Evolutionary conservation across 2,113 vertebrate species (phyloP).

Genomic region (Bagarius yarrelli): DNA sequence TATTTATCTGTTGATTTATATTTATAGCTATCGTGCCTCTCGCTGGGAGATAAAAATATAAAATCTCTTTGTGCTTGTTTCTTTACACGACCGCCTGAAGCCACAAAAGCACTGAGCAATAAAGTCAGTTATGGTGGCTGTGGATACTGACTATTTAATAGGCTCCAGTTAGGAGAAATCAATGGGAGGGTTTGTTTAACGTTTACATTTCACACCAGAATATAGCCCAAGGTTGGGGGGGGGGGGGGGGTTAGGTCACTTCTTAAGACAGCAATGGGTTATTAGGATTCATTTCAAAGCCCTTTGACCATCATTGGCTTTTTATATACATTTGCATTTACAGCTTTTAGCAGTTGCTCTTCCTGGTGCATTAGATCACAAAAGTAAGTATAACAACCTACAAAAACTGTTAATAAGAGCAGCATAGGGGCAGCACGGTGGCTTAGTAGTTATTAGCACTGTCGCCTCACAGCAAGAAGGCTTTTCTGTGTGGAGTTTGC

Average conservation of each 20-base stretch:
- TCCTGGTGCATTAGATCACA: too few species aligned
- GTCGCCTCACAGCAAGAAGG: too few species aligned
- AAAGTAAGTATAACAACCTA: too few species aligned
- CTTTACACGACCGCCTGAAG: not conserved
- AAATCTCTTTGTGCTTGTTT: not conserved
- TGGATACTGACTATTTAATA: not conserved
- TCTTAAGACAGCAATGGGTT: not conserved
- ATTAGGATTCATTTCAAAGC: not conserved
- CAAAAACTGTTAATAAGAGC: too few species aligned
- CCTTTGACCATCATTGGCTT: not conserved
- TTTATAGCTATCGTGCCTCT: not conserved
- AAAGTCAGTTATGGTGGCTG: not conserved
- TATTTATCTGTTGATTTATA: not conserved
- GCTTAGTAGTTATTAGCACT: too few species aligned
- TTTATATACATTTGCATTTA: not conserved
- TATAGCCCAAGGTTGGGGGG: not conserved
- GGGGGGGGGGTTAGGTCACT: not conserved
- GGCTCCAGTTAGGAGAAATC: constrained; percentile 1
- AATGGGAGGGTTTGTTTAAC: not conserved
- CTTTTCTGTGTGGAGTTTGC: too few species aligned
- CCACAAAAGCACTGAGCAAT: not conserved
- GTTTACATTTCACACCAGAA: constrained; percentile 1
- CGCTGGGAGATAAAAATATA: not conserved
- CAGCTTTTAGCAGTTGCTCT: too few species aligned
- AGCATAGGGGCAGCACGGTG: too few species aligned